Evolutionary conservation across 92 coral and sea anemone genomes (phyloP).

Genomic region (Parazoanthus darwini): DNA sequence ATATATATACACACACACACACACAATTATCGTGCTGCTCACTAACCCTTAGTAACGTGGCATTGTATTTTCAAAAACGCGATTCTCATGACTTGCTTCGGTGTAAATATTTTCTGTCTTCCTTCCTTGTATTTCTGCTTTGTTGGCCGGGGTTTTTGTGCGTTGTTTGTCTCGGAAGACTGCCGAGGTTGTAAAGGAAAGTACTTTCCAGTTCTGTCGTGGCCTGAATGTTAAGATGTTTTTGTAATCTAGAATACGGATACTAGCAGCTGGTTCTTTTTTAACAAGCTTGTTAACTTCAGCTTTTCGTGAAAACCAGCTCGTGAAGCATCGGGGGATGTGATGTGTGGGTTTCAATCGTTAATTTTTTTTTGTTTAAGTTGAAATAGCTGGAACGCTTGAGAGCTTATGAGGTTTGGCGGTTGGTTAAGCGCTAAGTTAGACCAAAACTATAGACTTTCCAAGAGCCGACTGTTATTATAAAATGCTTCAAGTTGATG

Average conservation of each 20-base stretch:
- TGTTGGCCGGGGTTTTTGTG: not conserved
- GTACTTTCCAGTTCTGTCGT: not conserved
- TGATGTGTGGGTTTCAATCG: not conserved
- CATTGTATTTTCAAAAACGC: not conserved
- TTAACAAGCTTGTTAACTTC: not conserved
- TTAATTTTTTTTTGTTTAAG: not conserved
- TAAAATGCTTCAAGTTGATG: not conserved
- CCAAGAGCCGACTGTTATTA: not conserved
- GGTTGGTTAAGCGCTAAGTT: not conserved
- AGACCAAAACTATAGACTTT: not conserved
- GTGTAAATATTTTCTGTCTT: not conserved
- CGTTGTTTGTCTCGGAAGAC: not conserved
- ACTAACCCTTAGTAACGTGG: not conserved
- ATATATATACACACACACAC: too few relatives aligned
- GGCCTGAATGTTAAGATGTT: not conserved
- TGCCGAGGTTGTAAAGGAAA: too few relatives aligned
- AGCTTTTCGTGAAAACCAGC: not conserved
- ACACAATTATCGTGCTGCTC: not conserved
- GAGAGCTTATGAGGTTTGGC: not conserved
- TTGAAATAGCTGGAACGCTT: not conserved
- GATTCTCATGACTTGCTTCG: too few relatives aligned
- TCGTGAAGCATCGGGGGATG: too few relatives aligned
- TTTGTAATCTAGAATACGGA: too few relatives aligned
- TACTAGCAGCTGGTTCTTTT: not conserved
- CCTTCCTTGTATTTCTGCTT: not conserved